phyloP scores from a whole-genome alignment of 2,797 vertebrate genomes.

The Hyperoplus lanceolatus region DNA sequence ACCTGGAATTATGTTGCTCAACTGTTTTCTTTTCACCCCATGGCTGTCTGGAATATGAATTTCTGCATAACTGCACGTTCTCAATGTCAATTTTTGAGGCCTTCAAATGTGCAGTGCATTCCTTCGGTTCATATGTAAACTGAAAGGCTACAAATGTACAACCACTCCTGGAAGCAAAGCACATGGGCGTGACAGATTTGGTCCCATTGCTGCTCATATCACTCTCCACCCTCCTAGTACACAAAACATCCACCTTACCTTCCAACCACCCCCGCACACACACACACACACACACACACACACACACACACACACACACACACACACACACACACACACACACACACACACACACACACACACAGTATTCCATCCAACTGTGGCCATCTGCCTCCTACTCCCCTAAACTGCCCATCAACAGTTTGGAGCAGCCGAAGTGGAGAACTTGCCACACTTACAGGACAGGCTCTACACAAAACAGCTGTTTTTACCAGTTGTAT shows the following conservation, averaged over 20 bases:
- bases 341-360: neutral
- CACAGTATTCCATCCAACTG: constrained; percentile 49
- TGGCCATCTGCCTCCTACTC: constrained; percentile 47
- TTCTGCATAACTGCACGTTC: constrained; percentile 34
- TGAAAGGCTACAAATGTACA: neutral
- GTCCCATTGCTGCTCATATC: constrained; percentile 33
- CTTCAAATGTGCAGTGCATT: neutral
- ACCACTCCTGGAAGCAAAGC: neutral
- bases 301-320: neutral
- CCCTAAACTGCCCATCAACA: constrained; percentile 35
- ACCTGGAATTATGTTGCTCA: constrained; percentile 56
- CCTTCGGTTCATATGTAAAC: constrained; percentile 1
- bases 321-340: neutral
- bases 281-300: neutral
- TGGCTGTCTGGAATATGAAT: constrained; percentile 23
- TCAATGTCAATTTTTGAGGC: neutral
- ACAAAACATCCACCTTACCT: constrained; percentile 9
- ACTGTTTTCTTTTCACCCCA: constrained; percentile 11
- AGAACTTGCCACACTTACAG: constrained; percentile 29
- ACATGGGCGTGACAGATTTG: constrained; percentile 26
- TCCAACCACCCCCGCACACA: constrained; percentile 15
- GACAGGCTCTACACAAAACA: constrained; percentile 23
- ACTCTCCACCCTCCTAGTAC: constrained; percentile 18
- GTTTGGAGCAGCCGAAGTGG: constrained; percentile 51
- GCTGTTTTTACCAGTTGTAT: constrained; percentile 24